Percentiles rank a stretch among this genome's conserved stretches.
These are phyloP conservation scores for Mythimna impura DNA, from an alignment of 2,888 invertebrate species.

Conservation along the genomic window DNA sequence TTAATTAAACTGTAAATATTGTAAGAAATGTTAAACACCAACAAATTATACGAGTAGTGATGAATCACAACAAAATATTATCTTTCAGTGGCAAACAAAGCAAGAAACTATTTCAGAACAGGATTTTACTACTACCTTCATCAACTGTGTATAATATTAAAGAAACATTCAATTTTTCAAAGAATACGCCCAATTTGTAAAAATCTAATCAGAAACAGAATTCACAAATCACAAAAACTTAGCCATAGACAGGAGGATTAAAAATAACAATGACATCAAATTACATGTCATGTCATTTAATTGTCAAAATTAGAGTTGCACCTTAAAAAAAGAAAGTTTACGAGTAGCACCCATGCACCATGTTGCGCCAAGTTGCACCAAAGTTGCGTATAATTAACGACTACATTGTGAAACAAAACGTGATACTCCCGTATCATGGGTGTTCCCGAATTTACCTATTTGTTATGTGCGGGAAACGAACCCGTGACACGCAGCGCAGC, in stretches of 20 bases:
- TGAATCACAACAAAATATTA: conserved; percentile 26
- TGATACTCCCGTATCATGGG: no score
- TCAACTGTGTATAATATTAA: conserved; percentile 2
- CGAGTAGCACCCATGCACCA: conserved; percentile 8
- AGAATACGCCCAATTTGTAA: conserved; percentile 23
- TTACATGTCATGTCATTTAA: background rate
- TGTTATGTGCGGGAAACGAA: no score
- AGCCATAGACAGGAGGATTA: conserved; percentile 25
- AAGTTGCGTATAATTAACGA: background rate
- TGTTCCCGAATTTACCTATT: no score
- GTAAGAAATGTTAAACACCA: background rate
- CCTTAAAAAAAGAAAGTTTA: no score
- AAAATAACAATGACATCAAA: conserved; percentile 48
- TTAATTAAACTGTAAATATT: conserved; percentile 38
- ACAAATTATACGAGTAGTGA: conserved; percentile 15
- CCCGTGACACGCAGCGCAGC: no score
- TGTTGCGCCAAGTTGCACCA: background rate
- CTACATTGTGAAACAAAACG: background rate
- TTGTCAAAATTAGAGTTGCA: conserved; percentile 30
- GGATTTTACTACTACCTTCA: conserved; percentile 33
- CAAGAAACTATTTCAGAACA: background rate
- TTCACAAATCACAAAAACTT: conserved; percentile 31
- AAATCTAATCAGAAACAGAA: conserved; percentile 20
- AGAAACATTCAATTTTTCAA: background rate
- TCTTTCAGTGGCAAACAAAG: conserved; percentile 3